Conservation (phyloP, 1,140 invertebrate genomes). For the fruit fly (Drosophila melanogaster) region DNA sequence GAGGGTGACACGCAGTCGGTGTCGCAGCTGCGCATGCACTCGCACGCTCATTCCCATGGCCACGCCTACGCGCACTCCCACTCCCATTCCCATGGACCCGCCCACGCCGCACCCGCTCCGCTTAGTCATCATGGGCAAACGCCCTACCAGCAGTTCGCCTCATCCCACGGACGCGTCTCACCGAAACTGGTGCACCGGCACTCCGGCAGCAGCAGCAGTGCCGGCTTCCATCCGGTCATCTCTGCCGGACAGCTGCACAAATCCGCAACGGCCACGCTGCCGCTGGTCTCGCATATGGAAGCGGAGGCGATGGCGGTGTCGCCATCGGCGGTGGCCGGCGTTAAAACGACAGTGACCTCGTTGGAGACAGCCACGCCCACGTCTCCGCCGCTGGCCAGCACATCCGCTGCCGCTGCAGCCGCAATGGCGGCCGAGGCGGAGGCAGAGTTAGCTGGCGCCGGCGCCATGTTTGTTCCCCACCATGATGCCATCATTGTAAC, state of each 20-base stretch:
- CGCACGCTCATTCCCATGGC: conserved; percentile 59
- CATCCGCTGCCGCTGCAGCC: conserved; percentile 61
- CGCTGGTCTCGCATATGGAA: conserved; percentile 77
- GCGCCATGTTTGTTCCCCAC: conserved; percentile 60
- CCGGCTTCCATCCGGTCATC: conserved; percentile 50
- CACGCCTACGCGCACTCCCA: conserved; percentile 32
- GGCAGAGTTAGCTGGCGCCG: conserved; percentile 55
- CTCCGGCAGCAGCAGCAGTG: conserved; percentile 78
- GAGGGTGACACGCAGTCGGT: conserved; percentile 81
- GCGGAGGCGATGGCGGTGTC: conserved; percentile 67
- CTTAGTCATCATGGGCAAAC: conserved; percentile 49
- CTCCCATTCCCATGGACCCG: conserved; percentile 45
- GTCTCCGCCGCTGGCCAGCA: conserved; percentile 58
- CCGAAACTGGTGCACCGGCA: conserved; percentile 80
- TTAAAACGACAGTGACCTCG: conserved; percentile 72
- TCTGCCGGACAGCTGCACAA: conserved; percentile 72
- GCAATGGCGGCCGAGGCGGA: conserved; percentile 48
- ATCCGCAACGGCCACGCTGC: conserved; percentile 82
- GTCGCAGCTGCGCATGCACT: conserved; percentile 79
- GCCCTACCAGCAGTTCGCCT: conserved; percentile 74
- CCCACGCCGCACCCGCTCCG: conserved; percentile 5
- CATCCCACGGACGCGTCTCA: conserved; percentile 75
- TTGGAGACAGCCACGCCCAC: conserved; percentile 53
- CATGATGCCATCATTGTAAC: conserved; percentile 84
- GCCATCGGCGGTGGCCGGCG: conserved; percentile 73